phyloP scores from a whole-genome alignment of 2,888 invertebrate species.

The Philhelius pedissequus region DNA sequence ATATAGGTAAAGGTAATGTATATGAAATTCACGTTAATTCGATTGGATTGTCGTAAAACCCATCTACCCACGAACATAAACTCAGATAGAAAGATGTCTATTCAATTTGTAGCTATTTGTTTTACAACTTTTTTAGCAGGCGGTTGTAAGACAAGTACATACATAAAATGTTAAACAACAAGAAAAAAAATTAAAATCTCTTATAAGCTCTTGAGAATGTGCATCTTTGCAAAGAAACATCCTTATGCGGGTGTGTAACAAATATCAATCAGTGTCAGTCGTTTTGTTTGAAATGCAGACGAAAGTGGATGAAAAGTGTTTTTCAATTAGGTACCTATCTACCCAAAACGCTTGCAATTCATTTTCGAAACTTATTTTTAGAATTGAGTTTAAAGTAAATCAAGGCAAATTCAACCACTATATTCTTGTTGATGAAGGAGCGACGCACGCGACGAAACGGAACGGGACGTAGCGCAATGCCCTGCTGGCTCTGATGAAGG shows the following conservation, averaged over 20 bases:
- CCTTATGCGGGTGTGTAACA: conserved; percentile 57
- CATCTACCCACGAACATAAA: neutral
- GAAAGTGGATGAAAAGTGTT: conserved; percentile 66
- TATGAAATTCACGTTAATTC: neutral
- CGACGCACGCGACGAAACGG: too few species aligned
- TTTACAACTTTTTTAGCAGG: neutral
- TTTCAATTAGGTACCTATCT: conserved; percentile 68
- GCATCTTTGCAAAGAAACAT: conserved; percentile 32
- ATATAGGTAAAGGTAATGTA: neutral
- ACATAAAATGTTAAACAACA: neutral
- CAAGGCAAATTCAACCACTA: neutral
- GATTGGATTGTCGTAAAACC: neutral
- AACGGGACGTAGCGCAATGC: neutral
- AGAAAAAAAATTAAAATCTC: neutral
- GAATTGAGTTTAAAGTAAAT: conserved; percentile 21
- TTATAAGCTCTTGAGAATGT: conserved; percentile 38
- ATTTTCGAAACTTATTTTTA: conserved; percentile 43
- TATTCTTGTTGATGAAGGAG: neutral
- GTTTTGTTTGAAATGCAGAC: conserved; percentile 47
- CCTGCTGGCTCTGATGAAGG: too few species aligned
- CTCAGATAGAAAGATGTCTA: neutral
- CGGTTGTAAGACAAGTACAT: too few species aligned
- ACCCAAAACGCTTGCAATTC: conserved; percentile 22
- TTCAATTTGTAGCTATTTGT: neutral
- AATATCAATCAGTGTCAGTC: conserved; percentile 64